Conservation (phyloP, 1,140 invertebrate genomes). For the Ips typographus region DNA sequence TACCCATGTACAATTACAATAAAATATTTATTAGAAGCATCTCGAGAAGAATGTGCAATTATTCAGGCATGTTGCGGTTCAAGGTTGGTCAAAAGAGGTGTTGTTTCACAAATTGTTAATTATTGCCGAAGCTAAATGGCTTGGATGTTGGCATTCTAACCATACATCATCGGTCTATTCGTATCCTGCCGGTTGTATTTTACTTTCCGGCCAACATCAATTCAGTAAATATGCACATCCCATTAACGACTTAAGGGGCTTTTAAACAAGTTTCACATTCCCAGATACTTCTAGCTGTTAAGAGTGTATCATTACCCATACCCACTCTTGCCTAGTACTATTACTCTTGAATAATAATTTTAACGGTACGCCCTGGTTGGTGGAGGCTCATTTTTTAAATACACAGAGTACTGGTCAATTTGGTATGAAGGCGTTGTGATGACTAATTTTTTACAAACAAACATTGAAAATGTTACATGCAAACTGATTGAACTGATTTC, state of each 20-base stretch:
- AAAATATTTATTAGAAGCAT: background rate
- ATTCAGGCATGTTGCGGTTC: too few species aligned
- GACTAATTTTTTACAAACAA: too few species aligned
- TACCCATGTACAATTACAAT: background rate
- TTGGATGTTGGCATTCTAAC: background rate
- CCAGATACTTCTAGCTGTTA: constrained; percentile 9
- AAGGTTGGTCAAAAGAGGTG: too few species aligned
- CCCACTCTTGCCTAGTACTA: constrained; percentile 7
- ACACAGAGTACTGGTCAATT: constrained; percentile 2
- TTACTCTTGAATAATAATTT: constrained; percentile 14
- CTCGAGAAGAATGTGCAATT: too few species aligned
- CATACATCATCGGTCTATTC: background rate
- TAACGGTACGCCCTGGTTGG: constrained; percentile 5
- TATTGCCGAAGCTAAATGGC: too few species aligned
- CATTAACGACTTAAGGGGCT: constrained; percentile 8
- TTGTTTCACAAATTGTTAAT: too few species aligned
- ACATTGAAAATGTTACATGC: too few species aligned
- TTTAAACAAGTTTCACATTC: constrained; percentile 10
- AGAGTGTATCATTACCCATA: constrained; percentile 6
- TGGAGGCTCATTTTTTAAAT: background rate
- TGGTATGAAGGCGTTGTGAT: background rate
- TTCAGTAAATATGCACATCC: constrained; percentile 12
- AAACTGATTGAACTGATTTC: too few species aligned
- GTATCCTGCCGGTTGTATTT: constrained; percentile 7
- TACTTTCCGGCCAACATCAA: constrained; percentile 8